phyloP scores from a whole-genome alignment of 1,140 invertebrate genomes.

The Eueides isabella region DNA sequence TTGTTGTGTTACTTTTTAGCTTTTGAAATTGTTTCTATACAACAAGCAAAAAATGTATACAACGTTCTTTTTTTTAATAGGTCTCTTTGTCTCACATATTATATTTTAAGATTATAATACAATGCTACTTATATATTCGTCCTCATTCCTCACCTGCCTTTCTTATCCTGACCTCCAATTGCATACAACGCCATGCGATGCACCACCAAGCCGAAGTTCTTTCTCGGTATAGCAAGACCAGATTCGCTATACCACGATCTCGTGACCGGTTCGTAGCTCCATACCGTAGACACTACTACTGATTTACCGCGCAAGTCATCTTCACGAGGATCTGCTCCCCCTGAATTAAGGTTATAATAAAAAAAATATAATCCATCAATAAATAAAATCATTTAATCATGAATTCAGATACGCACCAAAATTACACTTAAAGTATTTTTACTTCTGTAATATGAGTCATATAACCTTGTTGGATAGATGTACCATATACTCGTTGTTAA shows the following conservation, averaged over 20 bases:
- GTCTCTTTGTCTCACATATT: too few relatives aligned
- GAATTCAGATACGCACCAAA: too few relatives aligned
- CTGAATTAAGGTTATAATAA: constrained; percentile 41
- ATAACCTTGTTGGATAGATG: too few relatives aligned
- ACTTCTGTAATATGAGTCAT: too few relatives aligned
- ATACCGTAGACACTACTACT: constrained; percentile 82
- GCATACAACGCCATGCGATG: constrained; percentile 83
- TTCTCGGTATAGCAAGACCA: constrained; percentile 80
- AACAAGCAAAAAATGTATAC: too few relatives aligned
- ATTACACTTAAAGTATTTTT: too few relatives aligned
- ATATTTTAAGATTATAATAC: background rate
- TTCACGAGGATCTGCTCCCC: constrained; percentile 84
- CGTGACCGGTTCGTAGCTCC: constrained; percentile 84
- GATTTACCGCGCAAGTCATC: constrained; percentile 81
- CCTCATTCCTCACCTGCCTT: constrained; percentile 72
- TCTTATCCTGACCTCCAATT: constrained; percentile 85
- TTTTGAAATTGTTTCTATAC: too few relatives aligned
- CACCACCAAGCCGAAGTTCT: constrained; percentile 84
- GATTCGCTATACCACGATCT: constrained; percentile 84
- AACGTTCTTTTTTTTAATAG: too few relatives aligned
- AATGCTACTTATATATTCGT: background rate
- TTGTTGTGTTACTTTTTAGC: too few relatives aligned
- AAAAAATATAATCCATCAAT: too few relatives aligned
- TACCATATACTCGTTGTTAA: too few relatives aligned
- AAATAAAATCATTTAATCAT: too few relatives aligned